These are phyloP conservation scores for Agonopterix alstromeriana DNA, from an alignment of 2,888 invertebrate species.

Conservation along the genomic window DNA sequence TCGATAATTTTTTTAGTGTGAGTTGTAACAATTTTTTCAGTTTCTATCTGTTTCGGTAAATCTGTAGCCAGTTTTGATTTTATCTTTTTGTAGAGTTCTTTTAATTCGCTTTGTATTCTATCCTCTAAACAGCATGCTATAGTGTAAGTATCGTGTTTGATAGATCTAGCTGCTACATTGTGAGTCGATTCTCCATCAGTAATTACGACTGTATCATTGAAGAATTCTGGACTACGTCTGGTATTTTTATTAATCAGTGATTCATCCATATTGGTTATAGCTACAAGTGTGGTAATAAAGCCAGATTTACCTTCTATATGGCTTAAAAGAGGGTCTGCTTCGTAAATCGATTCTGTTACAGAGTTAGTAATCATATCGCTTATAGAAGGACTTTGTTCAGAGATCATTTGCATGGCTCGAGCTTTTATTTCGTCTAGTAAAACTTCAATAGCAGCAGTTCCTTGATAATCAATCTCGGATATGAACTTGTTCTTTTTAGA, in stretches of 20 bases:
- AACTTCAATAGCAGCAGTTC: constrained; percentile 39
- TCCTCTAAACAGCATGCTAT: constrained; percentile 31
- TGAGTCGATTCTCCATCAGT: constrained; percentile 7
- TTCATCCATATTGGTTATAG: too few relatives aligned
- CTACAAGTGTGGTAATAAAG: too few relatives aligned
- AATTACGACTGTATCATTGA: too few relatives aligned
- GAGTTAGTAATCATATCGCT: constrained; percentile 29
- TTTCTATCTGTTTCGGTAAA: too few relatives aligned
- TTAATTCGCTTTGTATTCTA: constrained; percentile 31
- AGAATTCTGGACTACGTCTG: too few relatives aligned
- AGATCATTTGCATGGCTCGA: constrained; percentile 30
- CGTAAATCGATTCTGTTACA: constrained; percentile 33
- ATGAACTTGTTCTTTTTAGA: too few relatives aligned
- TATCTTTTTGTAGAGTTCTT: constrained; percentile 30
- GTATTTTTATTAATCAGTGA: too few relatives aligned
- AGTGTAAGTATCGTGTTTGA: constrained; percentile 23
- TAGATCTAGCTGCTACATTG: constrained; percentile 23
- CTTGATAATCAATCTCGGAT: constrained; percentile 8
- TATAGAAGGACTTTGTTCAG: constrained; percentile 27
- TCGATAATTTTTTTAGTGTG: background rate
- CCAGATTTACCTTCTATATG: too few relatives aligned
- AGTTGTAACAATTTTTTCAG: background rate
- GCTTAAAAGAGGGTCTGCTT: constrained; percentile 14
- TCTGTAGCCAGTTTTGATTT: constrained; percentile 27
- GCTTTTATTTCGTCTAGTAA: constrained; percentile 42